A percentile compares a stretch with the other conserved stretches of the same genome.
These are phyloP conservation scores for Microctenopoma stevenorrisi DNA, from an alignment of 2,797 vertebrate genomes.

Conservation along the genomic window DNA sequence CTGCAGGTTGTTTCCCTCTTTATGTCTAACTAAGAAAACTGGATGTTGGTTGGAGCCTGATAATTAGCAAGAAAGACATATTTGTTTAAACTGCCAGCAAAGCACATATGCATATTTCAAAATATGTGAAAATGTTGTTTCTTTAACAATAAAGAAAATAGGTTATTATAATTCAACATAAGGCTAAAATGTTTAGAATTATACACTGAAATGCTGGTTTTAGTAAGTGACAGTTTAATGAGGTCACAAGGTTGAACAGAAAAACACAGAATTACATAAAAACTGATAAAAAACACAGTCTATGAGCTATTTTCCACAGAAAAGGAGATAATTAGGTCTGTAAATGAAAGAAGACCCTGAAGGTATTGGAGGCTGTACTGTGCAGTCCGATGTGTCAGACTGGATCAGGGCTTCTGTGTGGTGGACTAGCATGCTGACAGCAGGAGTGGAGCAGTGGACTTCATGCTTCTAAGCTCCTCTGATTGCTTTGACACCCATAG, in stretches of 20 bases:
- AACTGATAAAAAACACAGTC: constrained; percentile 9
- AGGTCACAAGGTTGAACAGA: constrained; percentile 15
- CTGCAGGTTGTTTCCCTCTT: background rate
- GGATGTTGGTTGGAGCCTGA: background rate
- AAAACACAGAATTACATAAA: constrained; percentile 21
- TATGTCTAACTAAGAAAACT: background rate
- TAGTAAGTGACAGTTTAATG: constrained; percentile 4
- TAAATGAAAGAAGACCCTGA: constrained; percentile 21
- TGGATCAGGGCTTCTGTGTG: constrained; percentile 54
- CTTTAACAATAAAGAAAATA: background rate
- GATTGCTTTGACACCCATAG: constrained; percentile 70
- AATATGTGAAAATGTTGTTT: background rate
- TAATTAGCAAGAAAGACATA: background rate
- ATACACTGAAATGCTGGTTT: background rate
- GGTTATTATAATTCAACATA: background rate
- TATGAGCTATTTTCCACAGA: constrained; percentile 34
- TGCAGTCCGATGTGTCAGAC: constrained; percentile 59
- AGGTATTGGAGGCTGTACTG: constrained; percentile 40
- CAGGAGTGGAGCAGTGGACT: constrained; percentile 54
- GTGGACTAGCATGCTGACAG: constrained; percentile 58
- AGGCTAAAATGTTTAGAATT: background rate
- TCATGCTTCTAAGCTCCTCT: constrained; percentile 55
- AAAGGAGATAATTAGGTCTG: constrained; percentile 43
- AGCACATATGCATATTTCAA: background rate
- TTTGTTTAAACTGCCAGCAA: background rate